A percentile compares a stretch with the other conserved stretches of the same genome.
phyloP scores from a whole-genome alignment of 2,888 invertebrate genomes.

The Dolichomitus sp. region DNA sequence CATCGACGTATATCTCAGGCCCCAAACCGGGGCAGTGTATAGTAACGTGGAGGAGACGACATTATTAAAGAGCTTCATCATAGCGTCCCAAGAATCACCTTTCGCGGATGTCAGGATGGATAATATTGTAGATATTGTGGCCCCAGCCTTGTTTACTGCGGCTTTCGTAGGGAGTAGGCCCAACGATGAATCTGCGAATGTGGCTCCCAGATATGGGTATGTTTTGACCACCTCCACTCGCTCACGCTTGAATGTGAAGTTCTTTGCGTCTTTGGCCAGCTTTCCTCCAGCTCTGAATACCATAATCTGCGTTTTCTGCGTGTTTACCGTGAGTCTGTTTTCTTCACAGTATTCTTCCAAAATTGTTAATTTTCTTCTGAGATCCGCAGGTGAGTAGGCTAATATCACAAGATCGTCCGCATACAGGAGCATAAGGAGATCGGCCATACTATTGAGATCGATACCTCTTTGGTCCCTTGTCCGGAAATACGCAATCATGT shows the following conservation, averaged over 20 bases:
- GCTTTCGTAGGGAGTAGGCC: conserved; percentile 5
- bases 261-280: background rate
- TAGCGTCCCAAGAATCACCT: background rate
- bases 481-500: background rate
- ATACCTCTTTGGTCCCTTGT: background rate
- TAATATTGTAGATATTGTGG: background rate
- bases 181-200: background rate
- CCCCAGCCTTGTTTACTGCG: background rate
- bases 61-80: background rate
- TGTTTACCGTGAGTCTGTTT: background rate
- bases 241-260: background rate
- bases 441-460: background rate
- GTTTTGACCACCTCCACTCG: background rate
- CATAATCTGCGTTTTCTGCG: background rate
- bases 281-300: background rate
- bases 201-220: conserved; percentile 14
- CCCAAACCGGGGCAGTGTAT: background rate
- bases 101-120: background rate
- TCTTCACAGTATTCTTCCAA: background rate
- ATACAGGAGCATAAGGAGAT: background rate
- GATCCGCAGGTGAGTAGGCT: background rate
- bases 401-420: background rate
- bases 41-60: background rate
- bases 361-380: background rate
- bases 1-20: background rate